Evolutionary conservation across 2,888 invertebrate species (phyloP), one percentile per base, ranked within the genome.

Genomic region (Chloromyia formosa): DNA sequence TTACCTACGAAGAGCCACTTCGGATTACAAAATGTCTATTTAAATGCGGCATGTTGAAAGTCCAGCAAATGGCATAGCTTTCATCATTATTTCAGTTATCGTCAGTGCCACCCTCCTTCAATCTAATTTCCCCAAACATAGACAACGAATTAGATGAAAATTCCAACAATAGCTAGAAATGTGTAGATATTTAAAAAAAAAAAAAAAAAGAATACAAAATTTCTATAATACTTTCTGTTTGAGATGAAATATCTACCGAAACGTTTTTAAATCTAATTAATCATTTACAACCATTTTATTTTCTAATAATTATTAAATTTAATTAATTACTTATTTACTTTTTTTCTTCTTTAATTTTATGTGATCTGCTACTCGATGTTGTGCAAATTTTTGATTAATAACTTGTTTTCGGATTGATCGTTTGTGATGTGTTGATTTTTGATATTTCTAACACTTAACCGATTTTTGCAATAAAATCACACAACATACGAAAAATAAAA

Each of bases 161-260:
- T 35, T 35, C 27, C 27, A 35, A 4, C 27, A 35, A 4, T 35
- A 61, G 45, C 68, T 23, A 45, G 12, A 35, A 69, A 53, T 56
- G 74, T 76, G 76, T 74, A 71, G 74, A 74, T 76, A 76, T 74
- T 76, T 74, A 71, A 62, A 35, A 7, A 35, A 35, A 2, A 35
- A 35, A 35, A 35, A 35, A 35, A 35, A 35, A 35, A 4, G 27
- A 7, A n/a, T n/a, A 61, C 14, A 27, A 62, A 62, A 56, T 73
- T 66, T 27, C 53, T 66, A 40, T 16, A n/a, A 62, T 68, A 74
- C 27, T 75, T 54, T 35, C n/a, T 22, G 49, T 66, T 66, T 10
- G 10, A 20, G 75, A 76, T 79, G 77, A 78, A 78, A 79, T 79
- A 77, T 78, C 78, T 78, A 78, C 78, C 77, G 77, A 78, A 78